Evolutionary conservation across 2,888 invertebrate species (phyloP).

Genomic region (Hemicrepidius hirtus): DNA sequence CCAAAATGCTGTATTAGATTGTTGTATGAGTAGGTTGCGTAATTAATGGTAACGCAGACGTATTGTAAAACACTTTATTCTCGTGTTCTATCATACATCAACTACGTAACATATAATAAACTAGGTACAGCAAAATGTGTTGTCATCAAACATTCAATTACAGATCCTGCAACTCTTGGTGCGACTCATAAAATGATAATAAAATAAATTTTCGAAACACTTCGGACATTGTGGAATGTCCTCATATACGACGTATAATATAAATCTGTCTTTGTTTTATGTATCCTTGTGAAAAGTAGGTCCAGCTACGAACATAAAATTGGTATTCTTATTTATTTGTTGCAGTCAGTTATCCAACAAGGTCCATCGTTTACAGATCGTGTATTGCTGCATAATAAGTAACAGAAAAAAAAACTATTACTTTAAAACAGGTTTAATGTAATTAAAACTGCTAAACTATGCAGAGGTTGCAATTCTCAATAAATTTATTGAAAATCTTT

Average conservation of each 20-base stretch:
- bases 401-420: too few relatives aligned
- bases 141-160: conserved; percentile 22
- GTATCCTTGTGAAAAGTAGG: conserved; percentile 21
- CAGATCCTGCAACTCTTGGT: conserved; percentile 2
- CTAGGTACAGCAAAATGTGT: conserved; percentile 16
- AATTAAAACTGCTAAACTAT: too few relatives aligned
- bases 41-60: too few relatives aligned
- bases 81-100: too few relatives aligned
- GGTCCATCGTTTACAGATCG: too few relatives aligned
- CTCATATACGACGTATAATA: conserved; percentile 31
- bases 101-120: conserved; percentile 9
- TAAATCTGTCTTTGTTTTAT: conserved; percentile 22
- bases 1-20: too few relatives aligned
- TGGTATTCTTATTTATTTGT: conserved; percentile 17
- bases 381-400: too few relatives aligned
- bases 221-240: conserved; percentile 26
- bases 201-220: conserved; percentile 31
- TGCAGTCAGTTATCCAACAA: not conserved
- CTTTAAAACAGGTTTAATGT: too few relatives aligned
- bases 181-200: conserved; percentile 26
- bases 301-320: conserved; percentile 26
- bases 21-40: too few relatives aligned
- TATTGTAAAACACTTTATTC: too few relatives aligned
- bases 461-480: too few relatives aligned
- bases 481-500: too few relatives aligned